A percentile compares a stretch with the other conserved stretches of the same genome.
Conservation (phyloP, 2,888 invertebrate genomes). For the Anticlea derivata region DNA sequence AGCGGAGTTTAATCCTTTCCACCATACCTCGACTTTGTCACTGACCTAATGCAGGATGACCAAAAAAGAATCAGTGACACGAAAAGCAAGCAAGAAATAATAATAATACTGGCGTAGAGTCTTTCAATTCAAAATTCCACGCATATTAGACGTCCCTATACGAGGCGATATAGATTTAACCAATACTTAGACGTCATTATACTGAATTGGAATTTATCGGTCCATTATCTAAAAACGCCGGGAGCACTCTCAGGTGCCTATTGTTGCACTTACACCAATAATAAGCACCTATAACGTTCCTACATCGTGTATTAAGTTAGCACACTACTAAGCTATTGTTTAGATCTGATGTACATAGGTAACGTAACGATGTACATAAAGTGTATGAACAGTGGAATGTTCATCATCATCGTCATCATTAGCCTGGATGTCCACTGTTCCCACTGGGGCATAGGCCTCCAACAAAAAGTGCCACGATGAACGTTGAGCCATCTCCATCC, state of each 20-base stretch:
- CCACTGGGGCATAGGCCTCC: too few species aligned
- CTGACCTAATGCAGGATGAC: too few species aligned
- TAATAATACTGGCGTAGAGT: too few species aligned
- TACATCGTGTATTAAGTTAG: too few species aligned
- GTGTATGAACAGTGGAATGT: neutral
- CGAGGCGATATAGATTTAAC: conserved; percentile 29
- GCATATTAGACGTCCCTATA: neutral
- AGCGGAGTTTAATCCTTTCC: too few species aligned
- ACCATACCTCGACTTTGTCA: too few species aligned
- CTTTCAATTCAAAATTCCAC: neutral
- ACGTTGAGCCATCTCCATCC: too few species aligned
- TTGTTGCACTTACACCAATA: conserved; percentile 60
- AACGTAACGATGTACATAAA: neutral
- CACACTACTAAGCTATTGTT: conserved; percentile 57
- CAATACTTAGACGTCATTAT: conserved; percentile 51
- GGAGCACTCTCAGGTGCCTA: conserved; percentile 39
- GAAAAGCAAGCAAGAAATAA: too few species aligned
- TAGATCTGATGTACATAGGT: conserved; percentile 37
- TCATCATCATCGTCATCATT: too few species aligned
- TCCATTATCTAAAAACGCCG: conserved; percentile 53
- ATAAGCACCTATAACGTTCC: neutral
- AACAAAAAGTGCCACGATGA: too few species aligned
- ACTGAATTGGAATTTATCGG: conserved; percentile 63
- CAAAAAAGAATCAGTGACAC: too few species aligned
- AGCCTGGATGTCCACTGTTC: too few species aligned